These are phyloP conservation scores for Apaloderma vittatum DNA, from an alignment of 2,113 vertebrate genomes.

Conservation along the genomic window DNA sequence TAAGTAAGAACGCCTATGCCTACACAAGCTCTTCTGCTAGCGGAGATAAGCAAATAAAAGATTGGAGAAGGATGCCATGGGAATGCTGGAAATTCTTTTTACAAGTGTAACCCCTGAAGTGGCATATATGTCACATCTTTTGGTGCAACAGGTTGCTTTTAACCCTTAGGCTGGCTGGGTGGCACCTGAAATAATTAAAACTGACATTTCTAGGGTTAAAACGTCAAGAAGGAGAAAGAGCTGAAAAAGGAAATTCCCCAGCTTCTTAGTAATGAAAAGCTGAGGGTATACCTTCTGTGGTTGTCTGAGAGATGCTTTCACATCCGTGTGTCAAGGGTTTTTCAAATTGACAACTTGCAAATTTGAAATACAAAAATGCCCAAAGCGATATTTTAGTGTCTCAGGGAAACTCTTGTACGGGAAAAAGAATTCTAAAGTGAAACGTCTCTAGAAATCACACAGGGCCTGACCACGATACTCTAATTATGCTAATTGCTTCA, in stretches of 20 bases:
- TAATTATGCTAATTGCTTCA: conserved; percentile 99
- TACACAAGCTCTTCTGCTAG: neutral
- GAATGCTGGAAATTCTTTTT: neutral
- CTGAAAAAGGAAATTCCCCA: conserved; percentile 86
- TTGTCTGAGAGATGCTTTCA: conserved; percentile 82
- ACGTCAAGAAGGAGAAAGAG: conserved; percentile 83
- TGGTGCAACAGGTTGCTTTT: conserved; percentile 70
- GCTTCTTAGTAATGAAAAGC: conserved; percentile 86
- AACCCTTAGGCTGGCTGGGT: conserved; percentile 76
- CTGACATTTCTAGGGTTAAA: conserved; percentile 86
- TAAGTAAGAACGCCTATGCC: neutral
- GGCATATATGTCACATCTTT: conserved; percentile 16
- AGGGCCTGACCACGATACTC: conserved; percentile 97
- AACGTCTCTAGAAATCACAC: conserved; percentile 94
- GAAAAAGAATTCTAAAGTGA: conserved; percentile 86
- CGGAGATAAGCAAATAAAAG: neutral
- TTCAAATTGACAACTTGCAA: conserved; percentile 90
- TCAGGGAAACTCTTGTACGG: conserved; percentile 82
- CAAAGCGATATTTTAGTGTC: conserved; percentile 87
- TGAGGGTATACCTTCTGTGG: conserved; percentile 84
- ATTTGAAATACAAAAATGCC: conserved; percentile 91
- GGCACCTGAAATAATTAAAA: conserved; percentile 80
- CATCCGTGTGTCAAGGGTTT: conserved; percentile 86
- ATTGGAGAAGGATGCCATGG: neutral
- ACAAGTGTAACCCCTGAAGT: neutral